Base-by-base conservation (phyloP, 1,140 invertebrate species). In the Mesaphorura yosii region DNA sequence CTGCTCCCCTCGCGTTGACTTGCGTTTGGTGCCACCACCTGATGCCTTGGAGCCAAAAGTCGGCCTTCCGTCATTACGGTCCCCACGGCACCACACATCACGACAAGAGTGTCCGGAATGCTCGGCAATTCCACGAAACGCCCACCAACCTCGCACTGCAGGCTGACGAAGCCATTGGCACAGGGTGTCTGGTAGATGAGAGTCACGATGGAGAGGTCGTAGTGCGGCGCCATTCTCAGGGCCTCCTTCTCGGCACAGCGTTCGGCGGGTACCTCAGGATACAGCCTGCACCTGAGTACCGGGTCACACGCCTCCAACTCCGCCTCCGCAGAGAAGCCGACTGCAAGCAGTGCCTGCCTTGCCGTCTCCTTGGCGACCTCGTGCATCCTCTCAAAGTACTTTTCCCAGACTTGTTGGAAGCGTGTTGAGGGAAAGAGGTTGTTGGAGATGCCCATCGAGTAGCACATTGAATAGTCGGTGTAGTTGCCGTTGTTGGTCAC, bases 171-270 rank as follows among this genome's bases (percentile, higher is more conserved):
- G 10, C 40, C 40, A 42, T 42, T 42, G 6, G 17, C 23, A 19
- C 40, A 42, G 17, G 40, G 40, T 17, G 40, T 42, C 17, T 42
- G 40, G 17, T 42, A 22, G 6, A 42, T 42, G 17, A 42, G 40
- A 10, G 40, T 42, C 23, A 42, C 17, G 17, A 42, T 42, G 6
- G 40, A 42, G 40, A 42, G 10, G 40, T 42, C 40, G 40, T 42
- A 42, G 40, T 42, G 40, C 23, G 40, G 40, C 10, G 40, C 40
- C 40, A 42, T 42, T 19, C 40, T n/a, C 17, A 42, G 40, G 6
- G 40, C n/a, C 40, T 42, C 40, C 7, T 10, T 19, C 40, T 42
- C 40, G 23, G 40, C 40, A 6, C 6, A 6, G 10, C 40, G 40
- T n/a, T 6, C 6, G n/a, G 6, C 6, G 7, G 40, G 40, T 6